phyloP scores from a whole-genome alignment of 2,888 invertebrate genomes.

The Hyposoter didymator region DNA sequence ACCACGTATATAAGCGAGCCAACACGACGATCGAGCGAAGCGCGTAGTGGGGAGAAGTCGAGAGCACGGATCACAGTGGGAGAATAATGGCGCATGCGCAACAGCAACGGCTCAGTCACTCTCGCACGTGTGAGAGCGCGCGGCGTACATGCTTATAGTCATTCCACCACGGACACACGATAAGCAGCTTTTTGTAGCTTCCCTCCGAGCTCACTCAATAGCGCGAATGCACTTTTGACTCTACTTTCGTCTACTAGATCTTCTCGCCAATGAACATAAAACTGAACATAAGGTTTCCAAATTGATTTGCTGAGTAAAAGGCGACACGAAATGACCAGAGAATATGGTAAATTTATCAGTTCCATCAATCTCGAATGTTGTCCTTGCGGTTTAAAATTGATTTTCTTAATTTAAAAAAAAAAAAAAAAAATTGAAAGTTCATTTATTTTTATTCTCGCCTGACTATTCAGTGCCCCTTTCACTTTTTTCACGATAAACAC shows the following conservation, averaged over 20 bases:
- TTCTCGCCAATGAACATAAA: neutral
- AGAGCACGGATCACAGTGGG: neutral
- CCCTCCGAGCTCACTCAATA: neutral
- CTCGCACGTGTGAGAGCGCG: slow-evolving; percentile 35
- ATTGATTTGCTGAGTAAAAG: neutral
- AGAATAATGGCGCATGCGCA: slow-evolving; percentile 29
- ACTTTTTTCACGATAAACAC: neutral
- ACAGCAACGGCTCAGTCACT: neutral
- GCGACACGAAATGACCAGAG: neutral
- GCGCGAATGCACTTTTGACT: neutral
- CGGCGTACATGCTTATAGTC: neutral
- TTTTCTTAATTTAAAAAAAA: neutral
- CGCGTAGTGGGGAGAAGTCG: slow-evolving; percentile 40
- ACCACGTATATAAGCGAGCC: slow-evolving; percentile 70
- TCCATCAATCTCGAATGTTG: neutral
- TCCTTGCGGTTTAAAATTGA: neutral
- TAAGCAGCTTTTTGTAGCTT: slow-evolving; percentile 6
- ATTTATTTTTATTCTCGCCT: slow-evolving; percentile 8
- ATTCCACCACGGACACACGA: slow-evolving; percentile 5
- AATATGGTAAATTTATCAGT: slow-evolving; percentile 2
- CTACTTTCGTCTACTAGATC: neutral
- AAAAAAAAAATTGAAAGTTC: neutral
- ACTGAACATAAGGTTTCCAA: neutral
- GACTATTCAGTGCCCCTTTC: slow-evolving; percentile 22
- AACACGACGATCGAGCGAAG: slow-evolving; percentile 34